Evolutionary conservation across 35 echinoderm and acorn worm species (phyloP), one percentile per base, ranked within the genome.

Genomic region (Lytechinus pictus): DNA sequence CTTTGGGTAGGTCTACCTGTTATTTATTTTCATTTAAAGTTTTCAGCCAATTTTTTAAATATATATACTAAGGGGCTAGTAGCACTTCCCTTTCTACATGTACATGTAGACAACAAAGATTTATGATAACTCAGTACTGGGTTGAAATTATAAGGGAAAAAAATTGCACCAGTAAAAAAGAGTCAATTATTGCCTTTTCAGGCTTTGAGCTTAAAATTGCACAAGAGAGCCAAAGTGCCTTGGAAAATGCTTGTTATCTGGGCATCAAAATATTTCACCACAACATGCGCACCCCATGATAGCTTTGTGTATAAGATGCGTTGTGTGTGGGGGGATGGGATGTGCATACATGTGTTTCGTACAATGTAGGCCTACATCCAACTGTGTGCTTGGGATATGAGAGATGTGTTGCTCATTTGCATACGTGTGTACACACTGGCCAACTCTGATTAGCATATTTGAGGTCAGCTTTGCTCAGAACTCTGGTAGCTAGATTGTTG

Each of bases 351-450:
- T 16, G 66, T 8, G 19, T 24, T 79, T 28, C 52, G 88, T 90
- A 90, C 33, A 44, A 44, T 44, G 33, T 44, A 44, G 33, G 33
- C 33, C 33, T 44, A 44, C 33, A 44, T 44, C 1, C 33, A 44
- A 2, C 88, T 90, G 88, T 57, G 92, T 93, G 92, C 53, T 55
- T 93, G 92, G 27, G 92, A 53, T 33, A 27, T 9, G 9, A 27
- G 27, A 57, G 28, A 54, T 57, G 52, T 92, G 92, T 93, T 54
- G 53, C n/a, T 93, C 92, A 93, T 93, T 93, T 93, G 92, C 92
- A 93, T 93, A 93, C 92, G 28, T 55, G 92, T 93, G 54, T 54
- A 93, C 27, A 54, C 52, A 57, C 88, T 44, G 88, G 88, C n/a
- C 92, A 33, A 53, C 9, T 27, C 52, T 93, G 11, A 93, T 93